A percentile compares a stretch with the other conserved stretches of the same genome.
phyloP scores from a whole-genome alignment of 2,113 vertebrate genomes.

The Murina feae region DNA sequence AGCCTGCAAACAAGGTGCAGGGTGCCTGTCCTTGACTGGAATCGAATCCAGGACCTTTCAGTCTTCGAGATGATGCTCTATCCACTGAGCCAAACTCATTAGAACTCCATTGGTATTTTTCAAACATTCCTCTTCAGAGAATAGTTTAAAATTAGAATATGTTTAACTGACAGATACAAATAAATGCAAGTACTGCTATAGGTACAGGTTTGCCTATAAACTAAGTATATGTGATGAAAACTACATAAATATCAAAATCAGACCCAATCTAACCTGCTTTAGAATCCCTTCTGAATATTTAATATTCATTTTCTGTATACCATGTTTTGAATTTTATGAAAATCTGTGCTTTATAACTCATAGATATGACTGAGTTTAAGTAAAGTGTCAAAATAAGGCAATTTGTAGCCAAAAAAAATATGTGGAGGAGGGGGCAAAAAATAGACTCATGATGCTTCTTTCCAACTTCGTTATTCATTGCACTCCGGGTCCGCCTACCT shows the following conservation, averaged over 20 bases:
- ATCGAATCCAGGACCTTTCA: too few species aligned
- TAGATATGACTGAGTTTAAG: not conserved
- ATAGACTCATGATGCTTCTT: not conserved
- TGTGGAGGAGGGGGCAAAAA: not conserved
- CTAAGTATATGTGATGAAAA: slow-evolving; percentile 6
- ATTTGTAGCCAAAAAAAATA: slow-evolving; percentile 9
- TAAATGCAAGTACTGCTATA: not conserved
- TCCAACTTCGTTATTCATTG: not conserved
- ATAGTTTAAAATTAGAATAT: not conserved
- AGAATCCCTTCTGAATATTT: slow-evolving; percentile 10
- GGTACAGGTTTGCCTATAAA: not conserved
- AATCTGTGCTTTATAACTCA: slow-evolving; percentile 30
- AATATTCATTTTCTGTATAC: slow-evolving; percentile 10
- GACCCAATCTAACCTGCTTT: not conserved
- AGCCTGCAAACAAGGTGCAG: too few species aligned
- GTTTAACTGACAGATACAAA: slow-evolving; percentile 3
- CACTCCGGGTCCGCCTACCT: accelerated
- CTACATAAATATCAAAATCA: slow-evolving; percentile 37
- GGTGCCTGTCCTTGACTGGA: too few species aligned
- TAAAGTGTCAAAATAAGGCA: slow-evolving; percentile 28
- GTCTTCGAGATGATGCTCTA: too few species aligned
- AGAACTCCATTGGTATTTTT: not conserved
- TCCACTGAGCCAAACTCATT: too few species aligned
- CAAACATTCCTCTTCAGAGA: not conserved
- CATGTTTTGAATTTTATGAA: slow-evolving; percentile 38